Evolutionary conservation across 2,113 vertebrate species (phyloP).

Genomic region (Lipotes vexillifer): DNA sequence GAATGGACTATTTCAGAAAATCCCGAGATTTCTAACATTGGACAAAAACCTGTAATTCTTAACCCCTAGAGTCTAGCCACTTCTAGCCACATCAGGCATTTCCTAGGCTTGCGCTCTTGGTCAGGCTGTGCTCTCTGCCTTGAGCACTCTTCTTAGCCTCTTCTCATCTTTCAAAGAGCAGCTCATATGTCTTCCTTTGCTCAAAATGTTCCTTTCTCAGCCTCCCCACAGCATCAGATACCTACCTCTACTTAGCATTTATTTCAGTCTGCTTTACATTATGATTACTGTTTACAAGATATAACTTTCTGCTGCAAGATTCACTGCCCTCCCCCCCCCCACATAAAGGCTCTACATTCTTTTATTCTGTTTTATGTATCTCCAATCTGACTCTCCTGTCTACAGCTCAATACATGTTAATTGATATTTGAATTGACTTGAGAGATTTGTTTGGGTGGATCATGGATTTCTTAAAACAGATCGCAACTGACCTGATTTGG

Average conservation of each 20-base stretch:
- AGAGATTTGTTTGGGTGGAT: slow-evolving; percentile 42
- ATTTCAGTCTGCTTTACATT: neutral
- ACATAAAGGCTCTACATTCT: neutral
- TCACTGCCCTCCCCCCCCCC: accelerated
- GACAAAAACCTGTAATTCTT: neutral
- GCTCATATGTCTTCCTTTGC: neutral
- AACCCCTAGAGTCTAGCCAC: neutral
- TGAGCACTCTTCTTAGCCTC: neutral
- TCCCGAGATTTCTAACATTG: neutral
- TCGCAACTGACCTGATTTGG: neutral
- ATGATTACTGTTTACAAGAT: neutral
- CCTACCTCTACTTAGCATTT: neutral
- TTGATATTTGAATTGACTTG: slow-evolving; percentile 46
- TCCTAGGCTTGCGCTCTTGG: neutral
- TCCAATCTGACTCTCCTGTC: neutral
- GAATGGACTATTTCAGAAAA: neutral
- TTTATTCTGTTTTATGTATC: neutral
- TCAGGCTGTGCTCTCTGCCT: neutral
- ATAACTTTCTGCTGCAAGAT: neutral
- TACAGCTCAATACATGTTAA: neutral
- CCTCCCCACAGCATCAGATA: neutral
- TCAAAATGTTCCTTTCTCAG: neutral
- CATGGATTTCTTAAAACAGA: slow-evolving; percentile 35
- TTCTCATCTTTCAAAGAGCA: neutral
- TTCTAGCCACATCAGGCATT: neutral